These are phyloP conservation scores for Acanthococcus lagerstroemiae DNA, from an alignment of 2,888 invertebrate species.

Conservation along the genomic window DNA sequence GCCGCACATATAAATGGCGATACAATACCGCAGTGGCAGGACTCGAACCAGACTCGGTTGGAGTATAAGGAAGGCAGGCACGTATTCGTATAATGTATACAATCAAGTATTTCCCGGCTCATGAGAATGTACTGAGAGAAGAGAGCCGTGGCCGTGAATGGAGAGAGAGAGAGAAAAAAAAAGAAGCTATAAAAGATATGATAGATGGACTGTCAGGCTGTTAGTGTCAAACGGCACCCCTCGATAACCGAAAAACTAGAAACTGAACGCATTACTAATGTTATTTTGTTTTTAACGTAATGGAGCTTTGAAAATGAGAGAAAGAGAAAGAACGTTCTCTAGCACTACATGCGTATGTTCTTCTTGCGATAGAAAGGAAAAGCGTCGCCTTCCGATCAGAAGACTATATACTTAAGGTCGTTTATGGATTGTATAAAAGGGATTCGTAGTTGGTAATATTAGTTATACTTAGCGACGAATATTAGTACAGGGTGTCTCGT, in stretches of 20 bases:
- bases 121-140: too few species aligned
- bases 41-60: too few species aligned
- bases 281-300: constrained; percentile 29
- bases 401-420: neutral
- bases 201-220: constrained; percentile 25
- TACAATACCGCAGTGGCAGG: too few species aligned
- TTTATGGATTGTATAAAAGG: neutral
- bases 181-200: constrained; percentile 19
- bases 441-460: neutral
- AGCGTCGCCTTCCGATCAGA: neutral
- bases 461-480: neutral
- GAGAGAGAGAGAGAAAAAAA: neutral
- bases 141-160: too few species aligned
- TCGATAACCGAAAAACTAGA: constrained; percentile 11
- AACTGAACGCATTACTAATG: constrained; percentile 19
- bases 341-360: neutral
- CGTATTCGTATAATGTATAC: too few species aligned
- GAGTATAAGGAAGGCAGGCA: too few species aligned
- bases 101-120: too few species aligned
- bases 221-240: constrained; percentile 23
- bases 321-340: too few species aligned
- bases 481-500: neutral
- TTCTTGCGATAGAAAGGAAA: neutral
- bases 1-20: too few species aligned
- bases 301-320: constrained; percentile 22